These are phyloP conservation scores for Chloroceryle inda DNA, from an alignment of 2,797 vertebrate species.

Conservation along the genomic window DNA sequence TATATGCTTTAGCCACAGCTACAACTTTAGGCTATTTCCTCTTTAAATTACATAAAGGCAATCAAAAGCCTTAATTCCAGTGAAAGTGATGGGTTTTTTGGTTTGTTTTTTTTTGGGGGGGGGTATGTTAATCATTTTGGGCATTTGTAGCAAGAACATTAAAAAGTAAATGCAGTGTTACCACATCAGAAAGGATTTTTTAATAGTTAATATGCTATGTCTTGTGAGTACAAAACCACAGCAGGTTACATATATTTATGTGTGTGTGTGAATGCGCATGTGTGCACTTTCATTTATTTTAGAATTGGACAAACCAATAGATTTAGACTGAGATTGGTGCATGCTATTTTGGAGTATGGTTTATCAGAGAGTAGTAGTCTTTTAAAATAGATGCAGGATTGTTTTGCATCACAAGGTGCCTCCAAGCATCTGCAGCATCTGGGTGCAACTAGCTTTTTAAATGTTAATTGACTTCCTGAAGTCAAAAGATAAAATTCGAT, in stretches of 20 bases:
- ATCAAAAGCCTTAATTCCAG: not conserved
- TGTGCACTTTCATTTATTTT: not conserved
- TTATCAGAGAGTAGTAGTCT: not conserved
- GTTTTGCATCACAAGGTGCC: not conserved
- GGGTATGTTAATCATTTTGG: not conserved
- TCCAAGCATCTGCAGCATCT: not conserved
- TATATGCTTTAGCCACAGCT: not conserved
- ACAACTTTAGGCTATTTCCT: not conserved
- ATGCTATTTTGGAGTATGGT: not conserved
- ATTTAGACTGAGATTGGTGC: not conserved
- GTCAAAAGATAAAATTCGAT: not conserved
- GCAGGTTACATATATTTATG: not conserved
- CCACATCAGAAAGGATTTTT: not conserved
- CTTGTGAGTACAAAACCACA: not conserved
- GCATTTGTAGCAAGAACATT: not conserved
- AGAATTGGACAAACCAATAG: not conserved
- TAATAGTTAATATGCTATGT: not conserved
- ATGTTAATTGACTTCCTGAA: not conserved
- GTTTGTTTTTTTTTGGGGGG: not conserved
- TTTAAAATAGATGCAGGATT: not conserved
- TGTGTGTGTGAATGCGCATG: not conserved
- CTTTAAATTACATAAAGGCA: not conserved
- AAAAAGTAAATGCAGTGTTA: not conserved
- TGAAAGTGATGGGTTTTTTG: not conserved
- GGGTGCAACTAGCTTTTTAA: not conserved